A percentile compares a stretch with the other conserved stretches of the same genome.
Evolutionary conservation across 2,888 invertebrate species (phyloP).

Genomic region (Apamea sordens): DNA sequence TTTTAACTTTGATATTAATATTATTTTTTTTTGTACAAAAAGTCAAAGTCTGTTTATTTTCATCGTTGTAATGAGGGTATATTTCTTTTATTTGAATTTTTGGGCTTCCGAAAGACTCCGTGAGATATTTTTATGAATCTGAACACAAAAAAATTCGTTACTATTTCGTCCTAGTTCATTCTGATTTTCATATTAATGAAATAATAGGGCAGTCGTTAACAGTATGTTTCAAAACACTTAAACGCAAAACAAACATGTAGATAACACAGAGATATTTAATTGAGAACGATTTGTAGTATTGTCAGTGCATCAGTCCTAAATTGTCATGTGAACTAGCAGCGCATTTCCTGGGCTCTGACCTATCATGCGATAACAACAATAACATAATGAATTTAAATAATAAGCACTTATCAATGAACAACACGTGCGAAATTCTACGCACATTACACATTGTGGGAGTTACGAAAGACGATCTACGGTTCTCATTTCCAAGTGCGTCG

Average conservation of each 20-base stretch:
- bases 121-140: neutral
- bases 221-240: neutral
- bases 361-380: slow-evolving; percentile 52
- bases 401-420: slow-evolving; percentile 52
- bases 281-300: slow-evolving; percentile 23
- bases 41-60: slow-evolving; percentile 18
- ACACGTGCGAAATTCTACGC: slow-evolving; percentile 49
- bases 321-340: slow-evolving; percentile 39
- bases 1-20: neutral
- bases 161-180: neutral
- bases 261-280: neutral
- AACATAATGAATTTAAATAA: slow-evolving; percentile 44
- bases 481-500: slow-evolving; percentile 62
- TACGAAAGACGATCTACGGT: slow-evolving; percentile 67
- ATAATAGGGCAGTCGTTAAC: neutral
- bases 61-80: neutral
- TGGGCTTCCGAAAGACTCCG: neutral
- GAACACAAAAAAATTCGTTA: neutral
- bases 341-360: slow-evolving; percentile 29
- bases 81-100: neutral
- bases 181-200: neutral
- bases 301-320: slow-evolving; percentile 24
- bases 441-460: slow-evolving; percentile 45
- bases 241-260: neutral
- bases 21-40: no score